Evolutionary conservation across 37 sponge, comb jelly and placozoan species (phyloP).

Genomic region (Chondrosia reniformis): DNA sequence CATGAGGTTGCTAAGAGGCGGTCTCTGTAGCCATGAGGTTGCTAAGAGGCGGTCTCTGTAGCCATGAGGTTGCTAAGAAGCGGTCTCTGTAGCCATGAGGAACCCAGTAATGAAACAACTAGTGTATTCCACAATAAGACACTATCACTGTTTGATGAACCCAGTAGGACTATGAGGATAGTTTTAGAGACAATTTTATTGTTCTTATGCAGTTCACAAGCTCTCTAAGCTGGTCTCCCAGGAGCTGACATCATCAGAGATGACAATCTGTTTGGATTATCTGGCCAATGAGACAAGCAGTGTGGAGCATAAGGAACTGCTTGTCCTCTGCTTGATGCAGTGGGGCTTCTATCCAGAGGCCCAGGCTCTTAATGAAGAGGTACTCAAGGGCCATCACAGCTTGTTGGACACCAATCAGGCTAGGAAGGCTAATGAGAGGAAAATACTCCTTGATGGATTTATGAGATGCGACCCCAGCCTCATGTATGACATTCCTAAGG

Average conservation of each 20-base stretch:
- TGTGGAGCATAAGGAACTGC: neutral
- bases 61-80: too few relatives aligned
- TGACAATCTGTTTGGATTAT: neutral
- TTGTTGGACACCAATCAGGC: neutral
- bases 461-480: neutral
- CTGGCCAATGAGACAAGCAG: neutral
- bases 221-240: constrained; percentile 1
- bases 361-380: neutral
- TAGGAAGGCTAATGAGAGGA: neutral
- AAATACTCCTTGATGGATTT: neutral
- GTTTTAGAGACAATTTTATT: too few relatives aligned
- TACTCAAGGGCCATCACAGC: neutral
- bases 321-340: neutral
- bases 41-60: too few relatives aligned
- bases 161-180: too few relatives aligned
- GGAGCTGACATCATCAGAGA: neutral
- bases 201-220: constrained; percentile 6
- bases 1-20: too few relatives aligned
- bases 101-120: too few relatives aligned
- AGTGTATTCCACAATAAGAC: too few relatives aligned
- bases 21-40: too few relatives aligned
- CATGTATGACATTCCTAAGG: neutral
- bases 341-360: constrained; percentile 18
- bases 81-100: too few relatives aligned
- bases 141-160: too few relatives aligned